phyloP scores from a whole-genome alignment of 2,797 vertebrate genomes.

The Aselliscus stoliczkanus region DNA sequence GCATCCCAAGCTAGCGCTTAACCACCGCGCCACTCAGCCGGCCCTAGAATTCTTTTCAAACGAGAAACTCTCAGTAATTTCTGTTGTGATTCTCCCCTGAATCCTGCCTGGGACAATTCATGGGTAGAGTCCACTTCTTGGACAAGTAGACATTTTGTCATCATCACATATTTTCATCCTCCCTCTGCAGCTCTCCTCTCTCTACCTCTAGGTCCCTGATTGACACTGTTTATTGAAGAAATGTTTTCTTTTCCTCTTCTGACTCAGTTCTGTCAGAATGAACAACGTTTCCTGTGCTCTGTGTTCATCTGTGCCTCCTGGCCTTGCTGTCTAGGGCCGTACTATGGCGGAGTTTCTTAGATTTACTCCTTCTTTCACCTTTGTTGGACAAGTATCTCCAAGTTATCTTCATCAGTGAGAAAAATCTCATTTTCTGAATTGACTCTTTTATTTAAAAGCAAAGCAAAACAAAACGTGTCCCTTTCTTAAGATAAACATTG shows the following conservation, averaged over 20 bases:
- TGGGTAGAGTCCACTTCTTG: not conserved
- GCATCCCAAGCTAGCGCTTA: too few relatives aligned
- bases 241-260: not conserved
- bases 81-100: not conserved
- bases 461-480: not conserved
- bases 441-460: slow-evolving; percentile 24
- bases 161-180: not conserved
- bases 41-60: not conserved
- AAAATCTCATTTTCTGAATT: slow-evolving; percentile 32
- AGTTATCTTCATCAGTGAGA: slow-evolving; percentile 41
- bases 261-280: not conserved
- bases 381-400: not conserved
- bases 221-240: not conserved
- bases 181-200: not conserved
- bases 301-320: slow-evolving; percentile 43
- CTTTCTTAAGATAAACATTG: slow-evolving; percentile 24
- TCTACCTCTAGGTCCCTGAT: not conserved
- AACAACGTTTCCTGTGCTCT: not conserved
- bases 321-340: slow-evolving; percentile 52
- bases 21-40: too few relatives aligned
- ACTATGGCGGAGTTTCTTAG: slow-evolving; percentile 57
- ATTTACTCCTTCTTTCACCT: slow-evolving; percentile 59
- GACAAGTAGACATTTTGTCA: not conserved
- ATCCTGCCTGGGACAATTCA: not conserved
- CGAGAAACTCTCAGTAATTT: not conserved